phyloP scores from a whole-genome alignment of 2,113 vertebrate genomes.

The Ailurus styani region DNA sequence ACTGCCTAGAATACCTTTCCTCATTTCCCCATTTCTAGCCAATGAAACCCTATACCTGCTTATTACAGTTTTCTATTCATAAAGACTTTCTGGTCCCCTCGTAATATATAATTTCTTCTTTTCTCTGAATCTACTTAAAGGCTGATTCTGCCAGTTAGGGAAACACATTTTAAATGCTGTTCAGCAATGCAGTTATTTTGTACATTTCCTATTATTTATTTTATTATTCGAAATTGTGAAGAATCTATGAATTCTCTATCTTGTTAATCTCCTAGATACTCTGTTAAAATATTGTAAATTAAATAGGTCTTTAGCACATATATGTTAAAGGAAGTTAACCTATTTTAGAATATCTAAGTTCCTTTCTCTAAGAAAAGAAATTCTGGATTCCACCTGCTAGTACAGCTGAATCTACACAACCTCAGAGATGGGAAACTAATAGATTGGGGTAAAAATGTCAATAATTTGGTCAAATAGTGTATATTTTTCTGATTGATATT shows the following conservation, averaged over 20 bases:
- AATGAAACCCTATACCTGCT: background rate
- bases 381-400: background rate
- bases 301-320: background rate
- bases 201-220: background rate
- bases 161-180: background rate
- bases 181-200: background rate
- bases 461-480: background rate
- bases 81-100: background rate
- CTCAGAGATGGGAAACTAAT: background rate
- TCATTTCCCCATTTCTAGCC: background rate
- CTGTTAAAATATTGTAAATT: background rate
- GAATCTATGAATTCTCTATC: background rate
- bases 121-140: background rate
- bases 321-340: background rate
- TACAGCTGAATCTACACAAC: background rate
- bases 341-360: background rate
- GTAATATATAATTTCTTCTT: background rate
- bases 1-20: background rate
- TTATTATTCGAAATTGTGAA: background rate
- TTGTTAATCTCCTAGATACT: background rate
- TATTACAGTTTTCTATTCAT: background rate
- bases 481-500: background rate
- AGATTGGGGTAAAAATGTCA: background rate
- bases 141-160: background rate
- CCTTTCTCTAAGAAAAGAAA: background rate